These are phyloP conservation scores for Sebastes paucispinis DNA, from an alignment of 2,797 vertebrate species.

Conservation along the genomic window DNA sequence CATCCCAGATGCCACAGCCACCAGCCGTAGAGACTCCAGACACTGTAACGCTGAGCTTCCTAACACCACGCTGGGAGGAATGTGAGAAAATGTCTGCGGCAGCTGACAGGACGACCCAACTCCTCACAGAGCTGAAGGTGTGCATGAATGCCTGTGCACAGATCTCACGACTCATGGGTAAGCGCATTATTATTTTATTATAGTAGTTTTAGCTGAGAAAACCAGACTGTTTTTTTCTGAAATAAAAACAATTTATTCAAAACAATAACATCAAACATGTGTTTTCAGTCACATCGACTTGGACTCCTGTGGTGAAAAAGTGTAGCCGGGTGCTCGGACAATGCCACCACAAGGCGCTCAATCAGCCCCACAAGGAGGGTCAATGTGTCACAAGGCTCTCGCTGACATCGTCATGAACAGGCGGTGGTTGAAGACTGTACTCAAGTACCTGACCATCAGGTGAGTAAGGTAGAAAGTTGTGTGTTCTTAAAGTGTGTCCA, in stretches of 20 bases:
- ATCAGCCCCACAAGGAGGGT: not conserved
- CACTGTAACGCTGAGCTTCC: too few relatives aligned
- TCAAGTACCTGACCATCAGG: not conserved
- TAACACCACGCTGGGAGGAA: too few relatives aligned
- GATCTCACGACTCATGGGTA: not conserved
- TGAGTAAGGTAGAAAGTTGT: not conserved
- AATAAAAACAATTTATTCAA: too few relatives aligned
- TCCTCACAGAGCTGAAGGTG: not conserved
- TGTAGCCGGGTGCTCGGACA: not conserved
- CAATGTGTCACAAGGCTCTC: not conserved
- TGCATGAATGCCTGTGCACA: not conserved
- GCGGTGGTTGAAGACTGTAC: not conserved
- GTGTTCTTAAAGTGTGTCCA: not conserved
- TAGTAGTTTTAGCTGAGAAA: not conserved
- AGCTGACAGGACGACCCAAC: not conserved
- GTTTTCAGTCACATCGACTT: not conserved
- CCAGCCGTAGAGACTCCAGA: too few relatives aligned
- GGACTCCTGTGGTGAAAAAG: not conserved
- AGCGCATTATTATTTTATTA: not conserved
- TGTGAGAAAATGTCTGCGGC: too few relatives aligned
- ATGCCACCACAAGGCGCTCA: not conserved
- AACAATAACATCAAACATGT: too few relatives aligned
- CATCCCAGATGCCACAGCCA: too few relatives aligned
- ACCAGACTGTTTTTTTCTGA: not conserved
- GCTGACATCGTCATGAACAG: not conserved